phyloP scores from a whole-genome alignment of 2,888 invertebrate species.

The Plebejus anna region DNA sequence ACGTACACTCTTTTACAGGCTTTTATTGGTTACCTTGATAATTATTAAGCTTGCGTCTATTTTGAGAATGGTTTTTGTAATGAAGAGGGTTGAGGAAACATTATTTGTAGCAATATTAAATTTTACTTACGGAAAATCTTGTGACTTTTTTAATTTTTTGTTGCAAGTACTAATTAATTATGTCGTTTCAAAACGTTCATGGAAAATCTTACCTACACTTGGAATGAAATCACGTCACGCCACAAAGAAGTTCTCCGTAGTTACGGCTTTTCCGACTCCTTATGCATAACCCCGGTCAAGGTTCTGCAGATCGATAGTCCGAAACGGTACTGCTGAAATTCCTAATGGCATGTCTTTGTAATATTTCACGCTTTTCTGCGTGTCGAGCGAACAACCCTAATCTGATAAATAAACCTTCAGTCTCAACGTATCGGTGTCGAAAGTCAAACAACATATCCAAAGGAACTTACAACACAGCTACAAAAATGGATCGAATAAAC shows the following conservation, averaged over 20 bases:
- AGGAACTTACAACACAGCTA: slow-evolving; percentile 28
- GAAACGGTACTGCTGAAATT: background rate
- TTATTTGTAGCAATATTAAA: background rate
- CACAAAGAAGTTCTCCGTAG: slow-evolving; percentile 9
- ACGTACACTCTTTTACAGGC: slow-evolving; percentile 21
- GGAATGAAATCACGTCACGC: background rate
- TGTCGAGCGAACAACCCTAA: background rate
- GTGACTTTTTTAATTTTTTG: too few species aligned
- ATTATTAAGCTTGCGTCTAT: background rate
- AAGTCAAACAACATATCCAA: background rate
- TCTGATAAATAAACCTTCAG: background rate
- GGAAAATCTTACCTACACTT: background rate
- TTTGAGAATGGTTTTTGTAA: background rate
- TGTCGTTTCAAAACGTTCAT: background rate
- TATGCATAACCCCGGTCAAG: slow-evolving; percentile 15
- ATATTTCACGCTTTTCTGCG: background rate
- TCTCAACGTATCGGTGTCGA: background rate
- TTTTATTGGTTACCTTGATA: slow-evolving; percentile 28
- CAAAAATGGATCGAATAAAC: slow-evolving; percentile 53
- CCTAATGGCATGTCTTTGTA: slow-evolving; percentile 4
- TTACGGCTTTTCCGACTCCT: slow-evolving; percentile 10
- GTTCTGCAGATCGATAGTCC: slow-evolving; percentile 13
- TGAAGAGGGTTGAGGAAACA: background rate
- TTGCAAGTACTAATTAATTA: too few species aligned
- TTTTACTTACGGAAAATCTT: background rate